Base-by-base conservation (phyloP, 2,113 vertebrate genomes). In the Uropsilus gracilis region DNA sequence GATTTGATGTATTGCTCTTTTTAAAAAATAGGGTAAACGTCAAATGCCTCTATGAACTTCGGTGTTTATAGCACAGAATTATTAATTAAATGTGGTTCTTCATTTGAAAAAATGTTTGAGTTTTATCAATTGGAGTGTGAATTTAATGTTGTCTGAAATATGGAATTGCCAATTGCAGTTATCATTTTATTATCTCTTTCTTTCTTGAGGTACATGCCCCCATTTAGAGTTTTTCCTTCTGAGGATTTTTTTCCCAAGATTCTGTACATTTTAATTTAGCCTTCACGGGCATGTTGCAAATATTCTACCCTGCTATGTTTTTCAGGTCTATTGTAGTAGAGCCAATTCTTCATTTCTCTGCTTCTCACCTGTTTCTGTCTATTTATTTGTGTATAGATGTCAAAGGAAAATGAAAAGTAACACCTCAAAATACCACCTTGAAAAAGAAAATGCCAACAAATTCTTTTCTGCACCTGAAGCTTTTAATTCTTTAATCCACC, bases 401-500 rank as follows among this genome's bases (percentile, higher is more conserved):
- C 97, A 97, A 95, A 97, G 94, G 93, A 97, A 97, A 97, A 95
- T 91, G 92, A 94, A 96, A 96, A 95, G 97, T 91, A 97, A 92
- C 96, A 96, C 96, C 97, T 95, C 93, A 73, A 96, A 97, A 97
- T 96, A 96, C 96, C 94, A 96, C 95, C 97, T 96, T 95, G 95
- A 96, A 97, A 95, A 82, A 64, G 87, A 97, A 97, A 97, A 95
- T 97, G 96, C 97, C 97, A 97, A 96, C 94, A 96, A 94, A 96
- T 97, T 97, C 94, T 96, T 97, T 96, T 94, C 96, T 97, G 97
- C 97, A 97, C 97, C 97, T 97, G 97, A 97, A 97, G 97, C 95
- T 96, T 97, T 97, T 97, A 97, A 97, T 97, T 97, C 97, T 97
- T 97, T 97, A 97, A 97, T 97, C 97, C 95, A 95, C 97, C 73